Base-by-base conservation (phyloP, 2,113 vertebrate species). In the Gambusia affinis region DNA sequence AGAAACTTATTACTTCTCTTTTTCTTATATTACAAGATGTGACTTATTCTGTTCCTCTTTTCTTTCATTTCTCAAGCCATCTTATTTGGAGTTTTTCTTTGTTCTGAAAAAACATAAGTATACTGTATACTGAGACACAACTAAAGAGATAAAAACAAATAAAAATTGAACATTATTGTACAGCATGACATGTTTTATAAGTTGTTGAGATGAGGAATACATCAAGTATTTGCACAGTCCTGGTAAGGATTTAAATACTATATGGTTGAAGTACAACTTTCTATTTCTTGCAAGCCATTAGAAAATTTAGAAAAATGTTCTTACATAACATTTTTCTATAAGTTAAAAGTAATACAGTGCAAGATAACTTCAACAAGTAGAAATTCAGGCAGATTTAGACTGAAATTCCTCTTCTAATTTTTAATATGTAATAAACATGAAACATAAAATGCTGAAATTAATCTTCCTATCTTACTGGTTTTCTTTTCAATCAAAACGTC, bases 11-110 rank as follows among this genome's bases (percentile, higher is more conserved):
- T 0, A 71, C 29, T 77, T 72, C n/a, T 57, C 24, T 72, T 81
- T 70, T 80, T 67, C 4, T 60, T 66, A 2, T 35, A 72, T 64
- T 42, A 69, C 74, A 72, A n/a, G 63, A 71, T 33, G 24, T 77
- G 42, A 83, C 60, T 57, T 39, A 15, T 78, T 70, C 69, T 81
- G 74, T 89, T 91, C 88, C 87, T 77, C 84, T 87, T 91, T 87
- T 70, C 69, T 66, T 70, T 69, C 4, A 70, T 77, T 57, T 79
- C 3, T 81, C 72, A 86, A 75, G 51, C 33, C 24, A 37, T 65
- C 24, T 4, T 0, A 54, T 12, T 65, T 33, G 79, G 39, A 84
- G 27, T 62, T 19, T 24, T 27, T 64, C 7, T 72, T 11, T 62
- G 29, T 37, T 47, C 24, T 22, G 4, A 72, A 60, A 75, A 44